Base-by-base conservation (phyloP, 2,797 vertebrate species). In the Synaphobranchus kaupii region DNA sequence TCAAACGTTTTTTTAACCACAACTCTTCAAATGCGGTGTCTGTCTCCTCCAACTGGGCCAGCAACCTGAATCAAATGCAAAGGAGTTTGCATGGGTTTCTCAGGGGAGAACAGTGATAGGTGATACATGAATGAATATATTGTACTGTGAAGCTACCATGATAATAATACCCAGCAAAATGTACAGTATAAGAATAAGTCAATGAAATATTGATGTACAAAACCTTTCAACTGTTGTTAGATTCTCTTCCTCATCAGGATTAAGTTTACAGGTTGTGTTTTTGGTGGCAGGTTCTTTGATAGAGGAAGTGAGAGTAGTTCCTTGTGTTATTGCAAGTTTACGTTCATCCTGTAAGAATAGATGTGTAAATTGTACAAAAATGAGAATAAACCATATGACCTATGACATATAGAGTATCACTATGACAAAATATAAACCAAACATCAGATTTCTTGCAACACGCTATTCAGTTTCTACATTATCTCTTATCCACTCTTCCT, bases 1-100 rank as follows among this genome's bases (percentile, higher is more conserved):
- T 99, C 86, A 97, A 93, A 88, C 98, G 96, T 92, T 99, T 97
- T 91, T 97, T 97, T 81, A 94, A 96, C 97, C 97, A 99, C 94
- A 99, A 98, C 83, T 97, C 96, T 93, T 97, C 96, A 91, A 99
- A 98, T 60, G 97, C 97, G 68, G 98, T 98, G 92, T 98, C 97
- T 4, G 97, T 99, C 95, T 99, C 98, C 93, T 98, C 96, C 92
- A 99, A 89, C 93, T 99, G 97, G 88, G 96, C 96, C 52, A 99
- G 91, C 87, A 98, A 95, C 92, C 98, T 99, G 93, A 92, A 88
- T 93, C 92, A 91, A 68, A 93, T 90, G 90, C 39, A 15, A 8
- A 58, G 12, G 0, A 13, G 4, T 76, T 44, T 47, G 13, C 15
- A 60, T 31, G 8, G 47, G 31, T 56, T 76, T 22, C 20, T 22